Evolutionary conservation across 2,888 invertebrate species (phyloP).

Genomic region (Sinelater perroti): DNA sequence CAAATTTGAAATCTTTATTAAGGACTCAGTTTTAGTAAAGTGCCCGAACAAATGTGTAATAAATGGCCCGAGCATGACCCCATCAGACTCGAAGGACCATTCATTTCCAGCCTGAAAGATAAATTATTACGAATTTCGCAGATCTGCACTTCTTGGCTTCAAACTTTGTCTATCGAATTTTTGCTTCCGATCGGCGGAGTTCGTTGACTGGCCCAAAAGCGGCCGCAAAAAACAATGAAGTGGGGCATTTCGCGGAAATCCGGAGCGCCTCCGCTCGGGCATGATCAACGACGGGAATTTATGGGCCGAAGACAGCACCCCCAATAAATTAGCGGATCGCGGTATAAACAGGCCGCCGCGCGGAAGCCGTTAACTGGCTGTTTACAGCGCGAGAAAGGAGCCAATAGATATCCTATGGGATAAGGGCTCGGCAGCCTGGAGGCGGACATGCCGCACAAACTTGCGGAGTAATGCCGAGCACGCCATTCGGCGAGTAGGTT

Average conservation of each 20-base stretch:
- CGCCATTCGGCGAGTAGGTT: conserved; percentile 8
- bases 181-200: too few species aligned
- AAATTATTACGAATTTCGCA: too few species aligned
- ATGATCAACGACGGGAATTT: conserved; percentile 1
- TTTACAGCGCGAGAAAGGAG: conserved; percentile 9
- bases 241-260: conserved; percentile 12
- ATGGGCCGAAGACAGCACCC: background rate
- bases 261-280: conserved; percentile 2
- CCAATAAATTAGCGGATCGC: conserved; percentile 1
- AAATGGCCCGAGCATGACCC: too few species aligned
- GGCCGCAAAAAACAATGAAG: conserved; percentile 3
- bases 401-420: conserved; percentile 15
- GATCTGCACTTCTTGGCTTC: too few species aligned
- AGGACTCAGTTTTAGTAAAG: too few species aligned
- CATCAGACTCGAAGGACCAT: too few species aligned
- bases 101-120: too few species aligned
- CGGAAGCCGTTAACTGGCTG: conserved; percentile 8
- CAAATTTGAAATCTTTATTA: too few species aligned
- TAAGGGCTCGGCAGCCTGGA: conserved; percentile 12
- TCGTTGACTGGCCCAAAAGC: conserved; percentile 10
- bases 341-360: too few species aligned
- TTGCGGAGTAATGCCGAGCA: conserved; percentile 11
- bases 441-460: conserved; percentile 5
- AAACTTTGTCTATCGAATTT: too few species aligned
- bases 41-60: too few species aligned